Evolutionary conservation across 2,888 invertebrate genomes (phyloP).

Genomic region (Apodemia hepburni): DNA sequence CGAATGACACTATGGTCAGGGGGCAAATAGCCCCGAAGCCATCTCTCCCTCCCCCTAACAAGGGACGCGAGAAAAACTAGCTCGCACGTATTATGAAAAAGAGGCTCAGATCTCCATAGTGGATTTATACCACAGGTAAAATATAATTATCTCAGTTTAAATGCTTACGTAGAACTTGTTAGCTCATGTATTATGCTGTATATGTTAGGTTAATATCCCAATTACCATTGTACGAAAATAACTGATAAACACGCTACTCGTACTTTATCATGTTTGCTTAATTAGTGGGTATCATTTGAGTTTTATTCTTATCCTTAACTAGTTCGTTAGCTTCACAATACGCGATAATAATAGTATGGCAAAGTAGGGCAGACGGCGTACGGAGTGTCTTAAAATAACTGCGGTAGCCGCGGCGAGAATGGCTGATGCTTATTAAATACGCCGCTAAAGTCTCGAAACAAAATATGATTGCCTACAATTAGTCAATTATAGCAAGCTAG

Average conservation of each 20-base stretch:
- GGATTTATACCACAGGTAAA: no score
- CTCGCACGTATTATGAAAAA: no score
- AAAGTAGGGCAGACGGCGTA: conserved; percentile 52
- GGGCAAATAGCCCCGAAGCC: no score
- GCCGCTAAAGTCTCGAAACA: conserved; percentile 50
- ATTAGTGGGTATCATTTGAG: conserved; percentile 28
- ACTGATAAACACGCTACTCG: conserved; percentile 30
- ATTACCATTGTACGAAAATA: conserved; percentile 34
- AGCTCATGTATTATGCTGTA: no score
- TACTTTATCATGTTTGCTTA: conserved; percentile 34
- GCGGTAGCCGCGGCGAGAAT: conserved; percentile 47
- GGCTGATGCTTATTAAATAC: conserved; percentile 49
- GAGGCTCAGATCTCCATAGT: no score
- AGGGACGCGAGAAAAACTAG: no score
- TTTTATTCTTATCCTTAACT: conserved; percentile 34
- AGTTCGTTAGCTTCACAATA: conserved; percentile 29
- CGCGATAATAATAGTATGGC: conserved; percentile 35
- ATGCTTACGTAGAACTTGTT: no score
- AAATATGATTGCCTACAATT: conserved; percentile 62
- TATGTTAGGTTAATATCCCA: conserved; percentile 30
- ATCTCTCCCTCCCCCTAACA: no score
- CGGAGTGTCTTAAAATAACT: conserved; percentile 55
- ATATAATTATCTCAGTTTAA: no score
- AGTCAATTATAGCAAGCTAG: conserved; percentile 38
- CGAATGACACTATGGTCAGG: no score